Percentiles rank a stretch among this genome's conserved stretches.
phyloP scores from a whole-genome alignment of 2,113 vertebrate species.

The Smithornis capensis region DNA sequence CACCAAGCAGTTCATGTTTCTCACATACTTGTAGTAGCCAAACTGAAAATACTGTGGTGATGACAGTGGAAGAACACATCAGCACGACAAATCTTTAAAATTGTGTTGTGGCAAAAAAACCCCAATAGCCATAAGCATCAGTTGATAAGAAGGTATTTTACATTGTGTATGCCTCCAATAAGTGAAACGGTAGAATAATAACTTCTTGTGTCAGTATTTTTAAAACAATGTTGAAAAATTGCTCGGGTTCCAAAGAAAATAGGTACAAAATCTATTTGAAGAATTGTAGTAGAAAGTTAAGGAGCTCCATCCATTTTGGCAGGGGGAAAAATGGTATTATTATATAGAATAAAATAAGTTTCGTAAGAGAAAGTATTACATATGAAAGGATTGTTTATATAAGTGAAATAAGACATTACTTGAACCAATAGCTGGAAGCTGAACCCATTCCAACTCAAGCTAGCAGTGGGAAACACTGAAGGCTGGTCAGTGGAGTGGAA shows the following conservation, averaged over 20 bases:
- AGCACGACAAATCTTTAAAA: not conserved
- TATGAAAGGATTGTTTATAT: not conserved
- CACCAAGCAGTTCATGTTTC: not conserved
- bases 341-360: not conserved
- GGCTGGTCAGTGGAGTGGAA: not conserved
- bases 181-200: not conserved
- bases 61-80: not conserved
- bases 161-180: not conserved
- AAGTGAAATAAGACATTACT: not conserved
- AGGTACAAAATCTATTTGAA: not conserved
- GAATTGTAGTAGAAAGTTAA: not conserved
- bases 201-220: not conserved
- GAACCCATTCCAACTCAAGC: not conserved
- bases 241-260: not conserved
- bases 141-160: not conserved
- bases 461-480: not conserved
- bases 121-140: not conserved
- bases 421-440: slow-evolving; percentile 19
- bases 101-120: not conserved
- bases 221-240: not conserved
- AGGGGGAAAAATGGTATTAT: not conserved
- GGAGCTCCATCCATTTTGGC: not conserved
- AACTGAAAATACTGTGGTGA: not conserved
- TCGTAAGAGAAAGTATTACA: not conserved
- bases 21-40: not conserved